Conservation (phyloP, 2,113 vertebrate genomes). For the Lepisosteus osseus region DNA sequence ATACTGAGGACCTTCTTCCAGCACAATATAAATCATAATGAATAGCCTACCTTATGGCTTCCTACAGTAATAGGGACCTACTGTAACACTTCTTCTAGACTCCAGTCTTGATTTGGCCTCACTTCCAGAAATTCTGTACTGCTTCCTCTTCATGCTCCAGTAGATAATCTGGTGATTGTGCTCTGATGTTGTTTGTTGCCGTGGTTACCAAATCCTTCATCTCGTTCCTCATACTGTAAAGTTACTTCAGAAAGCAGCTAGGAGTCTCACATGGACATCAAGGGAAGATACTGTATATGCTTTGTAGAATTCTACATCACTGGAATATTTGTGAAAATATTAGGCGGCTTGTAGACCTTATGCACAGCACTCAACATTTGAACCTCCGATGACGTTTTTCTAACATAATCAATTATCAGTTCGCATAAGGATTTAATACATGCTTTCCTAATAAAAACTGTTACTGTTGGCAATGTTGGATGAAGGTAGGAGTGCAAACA, state of each 20-base stretch:
- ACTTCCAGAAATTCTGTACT: slow-evolving; percentile 39
- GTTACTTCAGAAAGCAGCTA: slow-evolving; percentile 40
- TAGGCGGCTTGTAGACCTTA: slow-evolving; percentile 2
- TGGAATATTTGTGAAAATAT: not conserved
- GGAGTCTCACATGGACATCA: slow-evolving; percentile 31
- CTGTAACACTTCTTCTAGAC: too few species aligned
- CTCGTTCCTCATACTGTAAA: slow-evolving; percentile 49
- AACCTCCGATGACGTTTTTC: not conserved
- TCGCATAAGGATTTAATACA: too few species aligned
- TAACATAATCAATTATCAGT: too few species aligned
- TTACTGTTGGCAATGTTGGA: too few species aligned
- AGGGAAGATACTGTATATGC: slow-evolving; percentile 30
- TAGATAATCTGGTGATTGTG: slow-evolving; percentile 58
- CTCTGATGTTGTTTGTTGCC: slow-evolving; percentile 64
- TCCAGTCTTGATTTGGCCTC: too few species aligned
- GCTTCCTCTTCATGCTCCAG: slow-evolving; percentile 46
- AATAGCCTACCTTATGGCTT: too few species aligned
- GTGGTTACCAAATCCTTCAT: slow-evolving; percentile 66
- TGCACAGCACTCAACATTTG: slow-evolving; percentile 25
- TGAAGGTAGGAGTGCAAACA: too few species aligned
- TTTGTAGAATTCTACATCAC: slow-evolving; percentile 45
- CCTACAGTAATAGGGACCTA: too few species aligned
- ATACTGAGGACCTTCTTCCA: too few species aligned
- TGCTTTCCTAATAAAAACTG: too few species aligned
- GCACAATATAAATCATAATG: too few species aligned